These are phyloP conservation scores for Cantharis lateralis DNA, from an alignment of 2,888 invertebrate genomes.

Conservation along the genomic window DNA sequence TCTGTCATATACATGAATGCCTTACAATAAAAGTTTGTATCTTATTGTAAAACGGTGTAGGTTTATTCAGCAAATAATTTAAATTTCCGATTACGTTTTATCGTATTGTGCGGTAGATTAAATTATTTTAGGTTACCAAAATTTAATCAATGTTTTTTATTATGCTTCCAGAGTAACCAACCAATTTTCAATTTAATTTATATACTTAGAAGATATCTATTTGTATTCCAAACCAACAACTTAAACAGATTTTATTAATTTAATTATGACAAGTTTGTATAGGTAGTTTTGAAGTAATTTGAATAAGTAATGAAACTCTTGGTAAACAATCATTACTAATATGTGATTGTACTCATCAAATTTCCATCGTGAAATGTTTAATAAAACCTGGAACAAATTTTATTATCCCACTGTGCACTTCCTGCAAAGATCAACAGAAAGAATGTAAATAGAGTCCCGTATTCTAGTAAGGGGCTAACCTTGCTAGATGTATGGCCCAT, in stretches of 20 bases:
- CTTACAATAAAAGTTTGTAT: not conserved
- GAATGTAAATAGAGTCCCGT: not conserved
- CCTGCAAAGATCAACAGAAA: not conserved
- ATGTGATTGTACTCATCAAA: constrained; percentile 15
- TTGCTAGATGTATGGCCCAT: too few relatives aligned
- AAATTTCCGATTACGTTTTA: not conserved
- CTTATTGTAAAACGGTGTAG: not conserved
- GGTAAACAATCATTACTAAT: not conserved
- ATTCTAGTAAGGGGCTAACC: too few relatives aligned
- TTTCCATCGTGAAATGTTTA: not conserved
- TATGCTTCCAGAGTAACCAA: not conserved
- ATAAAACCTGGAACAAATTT: not conserved
- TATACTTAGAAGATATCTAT: constrained; percentile 23
- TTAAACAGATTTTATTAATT: not conserved
- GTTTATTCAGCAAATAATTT: not conserved
- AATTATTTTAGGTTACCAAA: not conserved
- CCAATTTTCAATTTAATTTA: constrained; percentile 10
- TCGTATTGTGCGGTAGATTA: not conserved
- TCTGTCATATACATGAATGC: not conserved
- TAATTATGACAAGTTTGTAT: constrained; percentile 18
- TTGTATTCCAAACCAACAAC: constrained; percentile 21
- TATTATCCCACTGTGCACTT: not conserved
- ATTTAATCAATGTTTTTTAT: not conserved
- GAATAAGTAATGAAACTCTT: constrained; percentile 27
- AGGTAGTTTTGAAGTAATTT: constrained; percentile 19